Evolutionary conservation across 2,888 invertebrate genomes (phyloP), one percentile per base, ranked within the genome.

Genomic region (Pelosia muscerda): DNA sequence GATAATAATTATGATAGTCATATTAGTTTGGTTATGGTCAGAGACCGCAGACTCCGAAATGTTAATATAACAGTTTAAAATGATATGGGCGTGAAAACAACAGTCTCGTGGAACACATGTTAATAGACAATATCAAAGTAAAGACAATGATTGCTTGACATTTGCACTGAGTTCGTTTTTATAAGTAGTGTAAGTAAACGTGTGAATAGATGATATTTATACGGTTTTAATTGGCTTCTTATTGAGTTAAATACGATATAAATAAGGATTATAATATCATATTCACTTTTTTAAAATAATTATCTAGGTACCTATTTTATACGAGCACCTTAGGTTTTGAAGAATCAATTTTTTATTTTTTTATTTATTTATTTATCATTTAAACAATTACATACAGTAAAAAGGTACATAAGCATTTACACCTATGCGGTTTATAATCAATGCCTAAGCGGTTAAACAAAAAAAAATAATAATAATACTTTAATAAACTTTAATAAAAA

Each of bases 51-150:
- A 81, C 63, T 55, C 55, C 63, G 57, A 79, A 77, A 71, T 75
- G 73, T n/a, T n/a, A n/a, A n/a, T n/a, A n/a, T 54, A 53, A 25
- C 68, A 71, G 64, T 76, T 78, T 69, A 69, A 76, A 75, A 77
- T 74, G 75, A 72, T 75, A 76, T 78, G 75, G 73, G 77, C 81
- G 72, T 75, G 73, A 77, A 81, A 76, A 68, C 73, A 79, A 71
- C 77, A 71, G 77, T 74, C 66, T 64, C 69, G 74, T 71, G 69
- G 60, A 73, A 68, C 74, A 78, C 73, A 78, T 79, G 81, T 81
- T 81, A 74, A 72, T 71, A 63, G 68, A 69, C 57, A 68, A 25
- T 69, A 66, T 78, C 75, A 78, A 73, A 74, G 81, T 66, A 72
- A 78, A 76, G 69, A 74, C 71, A 78, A 70, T 72, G 34, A 72